Evolutionary conservation across 2,797 vertebrate genomes (phyloP), one percentile per base, ranked within the genome.

Genomic region (Decapterus maruadsi): DNA sequence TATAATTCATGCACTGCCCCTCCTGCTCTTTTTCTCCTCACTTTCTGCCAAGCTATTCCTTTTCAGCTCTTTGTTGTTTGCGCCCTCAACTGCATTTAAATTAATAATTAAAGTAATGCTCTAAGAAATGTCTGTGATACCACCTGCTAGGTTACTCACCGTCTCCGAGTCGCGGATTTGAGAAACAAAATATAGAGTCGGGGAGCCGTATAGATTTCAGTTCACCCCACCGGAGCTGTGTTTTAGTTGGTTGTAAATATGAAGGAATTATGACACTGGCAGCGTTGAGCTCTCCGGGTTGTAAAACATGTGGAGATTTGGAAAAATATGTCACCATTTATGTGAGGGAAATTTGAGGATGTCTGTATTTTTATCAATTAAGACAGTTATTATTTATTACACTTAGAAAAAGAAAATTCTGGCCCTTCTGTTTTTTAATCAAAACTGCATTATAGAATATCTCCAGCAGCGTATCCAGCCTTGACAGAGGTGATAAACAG

Each of bases 21-120:
- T 81, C 83, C 88, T 80, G 81, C 86, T 84, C 90, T 87, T 72
- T 81, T 89, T 69, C 89, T 90, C 83, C 92, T 91, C 91, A 90
- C 89, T 92, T 93, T 93, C 88, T 91, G 93, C 86, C 77, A 85
- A 88, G 89, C 83, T 79, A 86, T 88, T 89, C 86, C 89, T 91
- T 88, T 89, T 84, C 82, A 84, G 86, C 88, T 84, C 93, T 94
- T 94, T 94, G 94, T 94, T 94, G 92, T 91, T 89, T 87, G 86
- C 68, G 16, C 85, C 89, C 91, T 90, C 82, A 75, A 85, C 85
- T 90, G 93, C 88, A 85, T 93, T 92, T 90, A 87, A 91, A 95
- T 96, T 87, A 95, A 95, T 95, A 94, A 95, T 95, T 94, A 86
- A 95, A 93, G 86, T 54, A 78, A 90, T 82, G 85, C 91, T 92